phyloP scores from a whole-genome alignment of 2,888 invertebrate genomes.

The Callyntrura guangdongensis region DNA sequence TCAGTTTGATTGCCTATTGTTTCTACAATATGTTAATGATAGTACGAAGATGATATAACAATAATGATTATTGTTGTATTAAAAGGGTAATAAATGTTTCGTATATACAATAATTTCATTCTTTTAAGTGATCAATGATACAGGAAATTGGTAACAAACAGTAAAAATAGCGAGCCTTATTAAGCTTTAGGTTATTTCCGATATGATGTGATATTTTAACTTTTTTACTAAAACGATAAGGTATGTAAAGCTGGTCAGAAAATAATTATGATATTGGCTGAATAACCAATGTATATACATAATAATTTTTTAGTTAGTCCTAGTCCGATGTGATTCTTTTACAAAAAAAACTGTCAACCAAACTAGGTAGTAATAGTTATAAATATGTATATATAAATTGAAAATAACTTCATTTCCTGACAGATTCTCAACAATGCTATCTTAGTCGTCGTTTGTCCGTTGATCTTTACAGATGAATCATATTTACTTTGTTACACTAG shows the following conservation, averaged over 20 bases:
- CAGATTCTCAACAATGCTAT: neutral
- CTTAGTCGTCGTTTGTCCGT: neutral
- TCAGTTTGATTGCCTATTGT: slow-evolving; percentile 59
- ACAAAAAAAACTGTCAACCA: no score
- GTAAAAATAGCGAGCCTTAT: slow-evolving; percentile 63
- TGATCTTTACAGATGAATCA: no score
- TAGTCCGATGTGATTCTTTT: no score
- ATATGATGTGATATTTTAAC: slow-evolving; percentile 67
- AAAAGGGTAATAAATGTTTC: slow-evolving; percentile 54
- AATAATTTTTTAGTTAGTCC: no score
- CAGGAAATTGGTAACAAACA: slow-evolving; percentile 71
- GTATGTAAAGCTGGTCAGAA: neutral
- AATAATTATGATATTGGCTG: neutral
- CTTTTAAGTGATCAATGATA: slow-evolving; percentile 46
- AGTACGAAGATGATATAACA: neutral
- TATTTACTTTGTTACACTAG: no score
- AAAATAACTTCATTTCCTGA: neutral
- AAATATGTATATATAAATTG: neutral
- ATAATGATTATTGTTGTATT: slow-evolving; percentile 15
- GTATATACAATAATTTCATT: slow-evolving; percentile 56
- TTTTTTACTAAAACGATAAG: slow-evolving; percentile 36
- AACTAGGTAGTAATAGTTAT: neutral
- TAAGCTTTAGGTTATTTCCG: slow-evolving; percentile 58
- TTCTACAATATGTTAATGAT: slow-evolving; percentile 46
- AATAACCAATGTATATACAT: neutral